Evolutionary conservation across 2,113 vertebrate genomes (phyloP), one percentile per base, ranked within the genome.

Genomic region (Dipodomys spectabilis): DNA sequence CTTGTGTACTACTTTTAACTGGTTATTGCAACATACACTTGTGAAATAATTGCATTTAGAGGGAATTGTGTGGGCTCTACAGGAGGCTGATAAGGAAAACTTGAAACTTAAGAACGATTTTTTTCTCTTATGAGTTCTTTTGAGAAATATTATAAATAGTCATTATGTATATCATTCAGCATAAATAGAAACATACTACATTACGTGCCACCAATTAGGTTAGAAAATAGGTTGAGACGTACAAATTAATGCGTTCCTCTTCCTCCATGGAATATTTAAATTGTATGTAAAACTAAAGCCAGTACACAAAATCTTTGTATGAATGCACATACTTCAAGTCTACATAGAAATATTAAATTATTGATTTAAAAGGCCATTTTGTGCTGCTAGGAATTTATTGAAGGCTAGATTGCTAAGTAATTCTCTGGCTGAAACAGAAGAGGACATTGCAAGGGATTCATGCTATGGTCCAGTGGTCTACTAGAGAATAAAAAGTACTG

Each of bases 1-100:
- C 69, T 1, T 89, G 74, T 32, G 73, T 97, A 49, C 49, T 96
- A 75, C 25, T 79, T 74, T 80, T 95, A 57, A 67, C 32, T n/a
- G 90, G 79, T 84, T 85, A 44, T 45, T 44, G 22, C 30, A 82
- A 16, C 35, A 3, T 30, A 92, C 32, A 20, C 8, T 35, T 35
- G 68, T 93, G 94, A 95, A 35, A 73, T 71, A 88, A 86, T 20
- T 75, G 89, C 88, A 28, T 60, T 49, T 65, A 27, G 69, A 53
- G 64, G 19, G 78, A 95, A 83, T 45, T 27, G 30, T 53, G 12
- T n/a, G 30, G 25, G 20, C 45, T 94, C 27, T 44, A 68, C 39
- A 44, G 19, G 20, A 62, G 1, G 79, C 67, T 53, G 0, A 68
- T 75, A 94, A 30, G 9, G 45, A 89, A 93, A 28, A 93, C 22